Evolutionary conservation across 2,888 invertebrate species (phyloP), one percentile per base, ranked within the genome.

Genomic region (Polyommatus icarus): DNA sequence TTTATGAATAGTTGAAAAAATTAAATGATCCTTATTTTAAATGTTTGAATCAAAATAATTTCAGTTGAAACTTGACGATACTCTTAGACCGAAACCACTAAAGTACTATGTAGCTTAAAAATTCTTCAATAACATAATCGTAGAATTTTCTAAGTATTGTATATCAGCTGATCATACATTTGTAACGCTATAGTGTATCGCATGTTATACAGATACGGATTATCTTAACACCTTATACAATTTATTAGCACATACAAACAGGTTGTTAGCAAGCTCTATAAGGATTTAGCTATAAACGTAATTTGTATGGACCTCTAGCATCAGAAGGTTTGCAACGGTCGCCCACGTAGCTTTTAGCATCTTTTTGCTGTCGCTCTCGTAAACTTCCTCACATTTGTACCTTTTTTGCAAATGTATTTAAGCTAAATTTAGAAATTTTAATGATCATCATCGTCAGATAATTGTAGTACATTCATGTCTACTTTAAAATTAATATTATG

Each of bases 221-320:
- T 91, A 92, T 93, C 91, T 90, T 87, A 91, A 92, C 91, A 77
- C 71, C 57, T 78, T 87, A 85, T 83, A 87, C 89, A 91, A 91
- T 92, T 91, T 91, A 91, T 92, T 91, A 87, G 87, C 86, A 87
- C 86, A 88, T 90, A 84, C 84, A 83, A 92, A 90, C 93, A 90
- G 92, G 92, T 92, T 92, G 88, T 87, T 84, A 57, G 85, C 88
- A 91, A 90, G 90, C 91, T 85, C 84, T 85, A 87, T 87, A 85
- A 86, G 85, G 87, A 85, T 86, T 87, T 86, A 88, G 87, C 87
- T 86, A 91, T 91, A 91, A 92, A 91, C 87, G 90, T 91, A 89
- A 91, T 91, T 91, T 91, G 90, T 91, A 89, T 88, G 86, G 85
- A 88, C 89, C 85, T 88, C 78, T 81, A 78, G 79, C 81, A 80